Conservation (phyloP, 2,888 invertebrate species). For the Nomada ruficornis region DNA sequence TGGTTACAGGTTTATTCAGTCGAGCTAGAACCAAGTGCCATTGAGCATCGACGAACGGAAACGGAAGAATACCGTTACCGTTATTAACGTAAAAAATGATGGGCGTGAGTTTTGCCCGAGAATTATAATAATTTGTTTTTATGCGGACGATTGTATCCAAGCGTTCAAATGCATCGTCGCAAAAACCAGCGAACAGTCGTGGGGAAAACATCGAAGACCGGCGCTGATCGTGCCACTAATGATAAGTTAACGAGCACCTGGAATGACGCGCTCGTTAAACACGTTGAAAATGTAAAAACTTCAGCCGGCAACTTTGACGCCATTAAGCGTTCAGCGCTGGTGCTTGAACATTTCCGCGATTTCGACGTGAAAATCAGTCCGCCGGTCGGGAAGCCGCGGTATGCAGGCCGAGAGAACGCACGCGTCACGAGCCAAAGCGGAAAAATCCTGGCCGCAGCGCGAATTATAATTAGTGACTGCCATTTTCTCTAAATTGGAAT, state of each 20-base stretch:
- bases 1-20: too few species aligned
- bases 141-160: too few species aligned
- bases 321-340: conserved; percentile 40
- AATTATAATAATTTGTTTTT: too few species aligned
- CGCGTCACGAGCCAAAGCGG: conserved; percentile 37
- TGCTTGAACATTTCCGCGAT: conserved; percentile 42
- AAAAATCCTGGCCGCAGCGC: conserved; percentile 19
- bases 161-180: conserved; percentile 30
- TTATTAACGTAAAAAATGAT: too few species aligned
- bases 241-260: conserved; percentile 69
- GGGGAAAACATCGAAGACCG: conserved; percentile 49
- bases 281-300: conserved; percentile 52
- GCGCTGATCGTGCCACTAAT: conserved; percentile 65
- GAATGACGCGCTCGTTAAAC: conserved; percentile 68
- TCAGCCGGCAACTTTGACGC: conserved; percentile 41
- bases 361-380: conserved; percentile 35
- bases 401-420: too few species aligned
- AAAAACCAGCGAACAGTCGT: conserved; percentile 43
- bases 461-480: conserved; percentile 47
- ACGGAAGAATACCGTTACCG: too few species aligned
- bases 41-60: too few species aligned
- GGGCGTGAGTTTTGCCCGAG: too few species aligned
- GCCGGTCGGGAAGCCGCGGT: not conserved
- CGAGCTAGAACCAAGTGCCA: too few species aligned
- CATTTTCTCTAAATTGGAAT: conserved; percentile 29